Conservation (phyloP, 2,797 vertebrate genomes). For the Hipposideros larvatus region DNA sequence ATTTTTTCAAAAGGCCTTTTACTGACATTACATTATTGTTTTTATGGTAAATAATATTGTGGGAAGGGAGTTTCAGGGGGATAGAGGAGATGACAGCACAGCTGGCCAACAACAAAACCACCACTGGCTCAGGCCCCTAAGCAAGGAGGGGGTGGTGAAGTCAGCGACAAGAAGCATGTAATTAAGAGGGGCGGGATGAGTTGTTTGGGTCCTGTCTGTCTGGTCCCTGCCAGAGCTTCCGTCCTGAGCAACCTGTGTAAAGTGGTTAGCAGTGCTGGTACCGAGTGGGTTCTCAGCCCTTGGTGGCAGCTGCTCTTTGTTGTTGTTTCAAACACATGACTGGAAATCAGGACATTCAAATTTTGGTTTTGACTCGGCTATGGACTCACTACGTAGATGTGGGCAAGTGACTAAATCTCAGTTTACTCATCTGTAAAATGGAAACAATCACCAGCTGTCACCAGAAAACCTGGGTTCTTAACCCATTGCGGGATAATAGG, state of each 20-base stretch:
- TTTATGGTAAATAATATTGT: constrained; percentile 74
- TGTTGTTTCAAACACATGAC: background rate
- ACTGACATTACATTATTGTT: constrained; percentile 69
- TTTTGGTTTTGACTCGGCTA: background rate
- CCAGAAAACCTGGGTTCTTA: background rate
- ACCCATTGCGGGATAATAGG: background rate
- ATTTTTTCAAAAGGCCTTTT: constrained; percentile 42
- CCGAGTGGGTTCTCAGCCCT: background rate
- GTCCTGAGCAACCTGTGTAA: background rate
- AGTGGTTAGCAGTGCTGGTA: background rate
- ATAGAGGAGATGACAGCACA: constrained; percentile 70
- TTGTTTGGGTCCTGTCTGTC: background rate
- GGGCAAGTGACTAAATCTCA: background rate
- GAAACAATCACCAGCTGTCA: background rate
- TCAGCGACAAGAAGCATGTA: background rate
- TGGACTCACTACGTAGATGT: background rate
- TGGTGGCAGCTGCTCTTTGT: fast-evolving
- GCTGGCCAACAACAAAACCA: constrained; percentile 62
- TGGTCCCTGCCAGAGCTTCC: background rate
- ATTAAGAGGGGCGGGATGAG: background rate
- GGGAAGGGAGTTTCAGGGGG: constrained; percentile 25
- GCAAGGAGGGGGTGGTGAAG: background rate
- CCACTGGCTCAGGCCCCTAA: background rate
- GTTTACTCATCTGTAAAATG: constrained; percentile 25
- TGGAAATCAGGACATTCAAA: background rate